Evolutionary conservation across 2,888 invertebrate genomes (phyloP), one percentile per base, ranked within the genome.

Genomic region (Epinotia demarniana): DNA sequence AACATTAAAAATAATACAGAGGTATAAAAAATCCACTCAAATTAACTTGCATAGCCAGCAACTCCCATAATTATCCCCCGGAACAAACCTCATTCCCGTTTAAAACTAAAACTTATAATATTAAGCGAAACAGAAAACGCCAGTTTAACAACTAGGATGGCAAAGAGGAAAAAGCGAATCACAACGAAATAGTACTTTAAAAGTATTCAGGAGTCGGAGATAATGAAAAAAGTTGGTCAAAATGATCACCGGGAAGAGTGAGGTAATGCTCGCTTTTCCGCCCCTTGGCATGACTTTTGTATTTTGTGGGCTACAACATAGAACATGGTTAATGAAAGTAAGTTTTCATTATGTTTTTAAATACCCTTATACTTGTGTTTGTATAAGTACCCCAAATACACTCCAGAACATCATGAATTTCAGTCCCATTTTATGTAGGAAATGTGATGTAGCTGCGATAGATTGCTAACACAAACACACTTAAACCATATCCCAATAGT

Each of bases 171-270:
- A 74, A 74, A 64, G 69, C 69, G 58, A 74, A 60, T 74, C 57
- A 64, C 63, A 64, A 74, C 74, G 58, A 70, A 74, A 74, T 74
- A 64, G 69, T 73, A 73, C 72, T 73, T 73, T 66, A 60, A 73
- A 73, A 73, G 72, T 67, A 55, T 73, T 63, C 69, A 39, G 64
- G 57, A 57, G 63, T 33, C 16, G 18, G 18, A 19, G 71, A 66
- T 71, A 71, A 70, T 76, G 72, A 75, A 75, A 72, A 75, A 75
- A 71, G 72, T 72, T 72, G 72, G 66, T 53, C 19, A 39, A 66
- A 71, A 71, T 67, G 66, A 74, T 84, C 77, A 84, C 83, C 69
- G 64, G 58, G 73, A 18, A 53, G 76, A 4, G 58, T 6, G 49
- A 8, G 58, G 67, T 18, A 27, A 66, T 33, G 53, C 53, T n/a